These are phyloP conservation scores for Dryadula phaetusa DNA, from an alignment of 2,888 invertebrate species.

Conservation along the genomic window DNA sequence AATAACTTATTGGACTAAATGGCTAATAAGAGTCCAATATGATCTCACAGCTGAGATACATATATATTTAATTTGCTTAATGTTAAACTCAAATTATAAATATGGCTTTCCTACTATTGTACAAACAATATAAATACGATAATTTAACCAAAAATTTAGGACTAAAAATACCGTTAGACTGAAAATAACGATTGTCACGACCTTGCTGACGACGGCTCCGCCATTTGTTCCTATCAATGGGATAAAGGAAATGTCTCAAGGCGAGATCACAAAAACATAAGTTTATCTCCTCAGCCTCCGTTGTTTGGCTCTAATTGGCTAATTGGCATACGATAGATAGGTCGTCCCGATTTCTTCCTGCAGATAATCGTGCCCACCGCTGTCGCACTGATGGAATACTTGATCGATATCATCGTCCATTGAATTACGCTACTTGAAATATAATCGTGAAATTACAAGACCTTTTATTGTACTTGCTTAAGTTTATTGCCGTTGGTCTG, in stretches of 20 bases:
- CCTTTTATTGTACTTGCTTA: conserved; percentile 40
- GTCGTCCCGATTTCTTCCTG: conserved; percentile 79
- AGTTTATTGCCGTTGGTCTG: conserved; percentile 37
- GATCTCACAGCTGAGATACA: background rate
- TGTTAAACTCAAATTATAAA: no score
- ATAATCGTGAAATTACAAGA: conserved; percentile 45
- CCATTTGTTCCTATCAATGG: conserved; percentile 52
- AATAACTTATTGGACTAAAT: no score
- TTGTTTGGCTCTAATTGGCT: conserved; percentile 82
- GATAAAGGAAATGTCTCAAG: conserved; percentile 49
- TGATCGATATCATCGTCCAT: conserved; percentile 76
- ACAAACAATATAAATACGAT: no score
- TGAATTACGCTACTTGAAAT: conserved; percentile 69
- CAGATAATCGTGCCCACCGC: conserved; percentile 67
- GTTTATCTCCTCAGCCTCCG: conserved; percentile 63
- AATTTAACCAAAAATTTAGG: background rate
- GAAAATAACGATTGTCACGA: conserved; percentile 44
- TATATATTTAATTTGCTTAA: no score
- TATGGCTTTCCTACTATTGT: no score
- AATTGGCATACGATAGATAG: conserved; percentile 81
- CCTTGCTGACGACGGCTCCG: conserved; percentile 38
- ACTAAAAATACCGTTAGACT: conserved; percentile 25
- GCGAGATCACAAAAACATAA: conserved; percentile 60
- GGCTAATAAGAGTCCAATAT: background rate
- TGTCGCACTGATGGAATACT: conserved; percentile 75